phyloP scores from a whole-genome alignment of 1,140 invertebrate genomes.

The Idris sp. region DNA sequence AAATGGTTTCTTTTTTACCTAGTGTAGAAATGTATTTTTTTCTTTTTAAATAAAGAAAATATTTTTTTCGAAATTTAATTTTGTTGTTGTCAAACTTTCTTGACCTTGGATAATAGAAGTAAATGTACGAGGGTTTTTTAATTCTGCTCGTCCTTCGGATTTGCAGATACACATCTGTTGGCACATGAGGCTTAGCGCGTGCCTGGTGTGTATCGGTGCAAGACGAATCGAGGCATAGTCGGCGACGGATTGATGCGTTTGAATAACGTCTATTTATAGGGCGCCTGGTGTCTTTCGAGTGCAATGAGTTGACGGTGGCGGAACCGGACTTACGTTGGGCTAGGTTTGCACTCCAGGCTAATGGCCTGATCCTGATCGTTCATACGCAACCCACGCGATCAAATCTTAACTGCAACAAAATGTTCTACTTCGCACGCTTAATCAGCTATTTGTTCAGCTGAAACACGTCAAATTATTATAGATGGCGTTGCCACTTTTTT shows the following conservation, averaged over 20 bases:
- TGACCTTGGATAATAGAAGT: no score
- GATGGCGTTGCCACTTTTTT: not conserved
- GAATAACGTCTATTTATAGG: conserved; percentile 56
- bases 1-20: no score
- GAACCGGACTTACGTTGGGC: conserved; percentile 40
- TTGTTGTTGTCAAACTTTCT: no score
- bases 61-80: no score
- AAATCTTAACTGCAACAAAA: conserved; percentile 43
- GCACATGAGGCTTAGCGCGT: conserved; percentile 22
- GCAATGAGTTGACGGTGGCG: conserved; percentile 36
- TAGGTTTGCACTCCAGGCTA: conserved; percentile 30
- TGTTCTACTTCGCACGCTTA: conserved; percentile 1
- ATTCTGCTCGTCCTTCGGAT: conserved; percentile 35
- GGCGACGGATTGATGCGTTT: conserved; percentile 47
- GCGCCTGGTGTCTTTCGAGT: conserved; percentile 39
- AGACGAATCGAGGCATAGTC: conserved; percentile 40
- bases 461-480: no score
- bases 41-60: no score
- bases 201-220: conserved; percentile 48
- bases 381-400: conserved; percentile 56
- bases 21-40: no score
- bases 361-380: conserved; percentile 34
- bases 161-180: conserved; percentile 27
- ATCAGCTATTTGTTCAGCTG: conserved; percentile 4
- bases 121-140: no score